phyloP scores from a whole-genome alignment of 2,888 invertebrate species.

The Caenorhabditis virilis region DNA sequence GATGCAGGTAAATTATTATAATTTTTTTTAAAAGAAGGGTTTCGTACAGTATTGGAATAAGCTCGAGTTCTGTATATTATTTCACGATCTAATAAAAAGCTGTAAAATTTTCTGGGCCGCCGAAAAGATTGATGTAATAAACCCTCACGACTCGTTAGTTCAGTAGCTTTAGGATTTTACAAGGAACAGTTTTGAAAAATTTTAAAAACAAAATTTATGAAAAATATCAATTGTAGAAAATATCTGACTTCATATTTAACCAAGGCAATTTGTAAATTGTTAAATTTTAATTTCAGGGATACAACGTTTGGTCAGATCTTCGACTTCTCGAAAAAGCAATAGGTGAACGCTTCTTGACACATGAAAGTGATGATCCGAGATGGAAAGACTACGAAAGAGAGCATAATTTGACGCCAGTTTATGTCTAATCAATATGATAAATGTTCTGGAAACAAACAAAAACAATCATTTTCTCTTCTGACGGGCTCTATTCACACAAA shows the following conservation, averaged over 20 bases:
- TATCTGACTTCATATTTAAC: no score
- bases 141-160: no score
- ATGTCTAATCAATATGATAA: conserved; percentile 38
- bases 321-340: conserved; percentile 83
- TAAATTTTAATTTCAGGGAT: conserved; percentile 74
- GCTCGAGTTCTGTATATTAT: no score
- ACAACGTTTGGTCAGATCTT: conserved; percentile 91
- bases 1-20: conserved; percentile 79
- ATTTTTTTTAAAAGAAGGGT: neutral
- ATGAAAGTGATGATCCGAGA: conserved; percentile 88
- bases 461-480: conserved; percentile 1
- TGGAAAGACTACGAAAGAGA: conserved; percentile 77
- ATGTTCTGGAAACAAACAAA: conserved; percentile 2
- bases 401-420: conserved; percentile 69
- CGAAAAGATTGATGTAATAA: no score
- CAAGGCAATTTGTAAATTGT: neutral
- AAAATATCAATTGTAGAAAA: no score
- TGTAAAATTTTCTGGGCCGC: no score
- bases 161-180: no score
- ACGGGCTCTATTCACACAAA: neutral
- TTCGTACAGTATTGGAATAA: no score
- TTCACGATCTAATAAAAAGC: no score
- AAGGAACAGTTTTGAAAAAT: no score
- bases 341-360: conserved; percentile 83
- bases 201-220: no score